phyloP scores from a whole-genome alignment of 2,888 invertebrate species.

The Macrosiphum euphorbiae region DNA sequence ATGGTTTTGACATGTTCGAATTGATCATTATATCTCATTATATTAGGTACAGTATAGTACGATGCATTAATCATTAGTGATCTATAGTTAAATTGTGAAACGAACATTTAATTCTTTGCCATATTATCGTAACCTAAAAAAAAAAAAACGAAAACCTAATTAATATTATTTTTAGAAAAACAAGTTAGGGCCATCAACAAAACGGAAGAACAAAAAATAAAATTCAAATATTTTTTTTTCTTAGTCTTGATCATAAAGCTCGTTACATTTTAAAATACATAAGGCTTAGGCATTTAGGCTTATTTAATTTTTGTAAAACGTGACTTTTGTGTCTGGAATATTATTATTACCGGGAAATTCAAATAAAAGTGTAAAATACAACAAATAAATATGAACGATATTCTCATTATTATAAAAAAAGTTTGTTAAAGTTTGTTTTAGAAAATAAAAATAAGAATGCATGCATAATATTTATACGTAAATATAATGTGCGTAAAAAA shows the following conservation, averaged over 20 bases:
- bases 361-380: neutral
- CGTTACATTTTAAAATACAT: neutral
- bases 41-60: neutral
- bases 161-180: neutral
- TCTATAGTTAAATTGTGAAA: neutral
- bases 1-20: neutral
- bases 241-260: neutral
- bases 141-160: neutral
- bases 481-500: neutral
- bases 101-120: neutral
- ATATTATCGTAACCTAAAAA: neutral
- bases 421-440: neutral
- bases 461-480: neutral
- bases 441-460: neutral
- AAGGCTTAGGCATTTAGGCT: neutral
- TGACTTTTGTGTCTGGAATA: neutral
- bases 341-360: neutral
- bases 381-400: neutral
- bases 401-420: neutral
- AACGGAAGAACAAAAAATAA: neutral
- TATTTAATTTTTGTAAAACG: neutral
- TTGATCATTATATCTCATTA: neutral
- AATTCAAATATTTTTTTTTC: neutral
- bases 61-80: neutral
- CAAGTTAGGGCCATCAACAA: neutral